phyloP scores from a whole-genome alignment of 2,888 invertebrate genomes.

The Zaprionus bogoriensis region DNA sequence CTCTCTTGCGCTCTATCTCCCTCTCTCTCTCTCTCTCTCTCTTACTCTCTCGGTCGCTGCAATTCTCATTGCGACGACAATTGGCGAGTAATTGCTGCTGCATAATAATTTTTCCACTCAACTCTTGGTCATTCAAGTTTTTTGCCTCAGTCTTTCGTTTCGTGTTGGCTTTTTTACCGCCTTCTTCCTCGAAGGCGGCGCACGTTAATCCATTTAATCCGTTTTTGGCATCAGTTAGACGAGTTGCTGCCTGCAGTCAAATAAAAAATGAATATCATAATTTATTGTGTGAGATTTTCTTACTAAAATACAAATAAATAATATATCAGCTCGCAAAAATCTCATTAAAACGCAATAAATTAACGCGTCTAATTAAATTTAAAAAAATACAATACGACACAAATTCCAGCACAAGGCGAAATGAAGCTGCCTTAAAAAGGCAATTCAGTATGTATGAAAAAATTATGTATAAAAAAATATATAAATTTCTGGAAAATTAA shows the following conservation, averaged over 20 bases:
- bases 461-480: neutral
- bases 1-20: constrained; percentile 38
- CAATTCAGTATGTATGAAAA: constrained; percentile 2
- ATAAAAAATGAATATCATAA: constrained; percentile 49
- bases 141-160: constrained; percentile 56
- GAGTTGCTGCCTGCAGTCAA: constrained; percentile 19
- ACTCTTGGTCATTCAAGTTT: constrained; percentile 61
- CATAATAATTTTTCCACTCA: constrained; percentile 70
- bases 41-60: neutral
- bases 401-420: constrained; percentile 65
- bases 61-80: constrained; percentile 71
- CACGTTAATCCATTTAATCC: constrained; percentile 72
- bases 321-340: neutral
- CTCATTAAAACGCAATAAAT: constrained; percentile 52
- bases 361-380: constrained; percentile 30
- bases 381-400: constrained; percentile 11
- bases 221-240: constrained; percentile 60
- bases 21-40: neutral
- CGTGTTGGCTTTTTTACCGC: constrained; percentile 3
- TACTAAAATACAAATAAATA: constrained; percentile 9
- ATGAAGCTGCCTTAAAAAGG: constrained; percentile 34
- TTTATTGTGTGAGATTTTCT: constrained; percentile 38
- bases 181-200: constrained; percentile 34
- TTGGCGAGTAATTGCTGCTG: constrained; percentile 81
- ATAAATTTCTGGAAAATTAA: no score